phyloP scores from a whole-genome alignment of 1,140 invertebrate genomes.

The Brachionus asplanchnoidis region DNA sequence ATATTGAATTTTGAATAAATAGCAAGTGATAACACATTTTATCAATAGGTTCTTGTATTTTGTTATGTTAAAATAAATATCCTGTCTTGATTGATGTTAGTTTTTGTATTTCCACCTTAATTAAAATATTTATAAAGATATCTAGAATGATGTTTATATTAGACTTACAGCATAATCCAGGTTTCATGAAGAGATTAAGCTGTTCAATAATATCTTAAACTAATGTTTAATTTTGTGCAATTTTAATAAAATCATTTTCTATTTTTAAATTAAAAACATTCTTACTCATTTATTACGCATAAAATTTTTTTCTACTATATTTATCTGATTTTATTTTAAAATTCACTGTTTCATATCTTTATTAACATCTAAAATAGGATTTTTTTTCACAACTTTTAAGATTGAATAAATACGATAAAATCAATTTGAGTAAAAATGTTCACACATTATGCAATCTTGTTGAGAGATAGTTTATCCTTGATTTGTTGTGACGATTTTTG shows the following conservation, averaged over 20 bases:
- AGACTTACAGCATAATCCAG: neutral
- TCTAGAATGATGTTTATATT: neutral
- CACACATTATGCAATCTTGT: too few species aligned
- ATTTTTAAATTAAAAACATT: neutral
- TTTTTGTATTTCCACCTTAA: neutral
- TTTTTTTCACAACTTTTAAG: too few species aligned
- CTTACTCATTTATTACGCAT: neutral
- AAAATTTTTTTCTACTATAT: neutral
- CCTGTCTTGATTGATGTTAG: neutral
- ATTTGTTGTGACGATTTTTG: too few species aligned
- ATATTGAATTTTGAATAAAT: neutral
- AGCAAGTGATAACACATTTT: neutral
- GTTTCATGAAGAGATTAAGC: neutral
- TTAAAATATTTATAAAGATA: neutral
- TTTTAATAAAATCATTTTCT: neutral
- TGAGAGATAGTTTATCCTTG: too few species aligned
- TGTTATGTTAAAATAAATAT: neutral
- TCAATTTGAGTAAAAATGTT: too few species aligned
- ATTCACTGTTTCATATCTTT: too few species aligned
- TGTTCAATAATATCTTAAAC: neutral
- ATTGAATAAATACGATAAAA: too few species aligned
- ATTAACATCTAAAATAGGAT: too few species aligned
- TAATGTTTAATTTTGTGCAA: neutral
- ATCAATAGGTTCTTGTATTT: neutral
- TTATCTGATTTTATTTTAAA: neutral